Conservation (phyloP, 2,888 invertebrate genomes). For the Leptura quadrifasciata region DNA sequence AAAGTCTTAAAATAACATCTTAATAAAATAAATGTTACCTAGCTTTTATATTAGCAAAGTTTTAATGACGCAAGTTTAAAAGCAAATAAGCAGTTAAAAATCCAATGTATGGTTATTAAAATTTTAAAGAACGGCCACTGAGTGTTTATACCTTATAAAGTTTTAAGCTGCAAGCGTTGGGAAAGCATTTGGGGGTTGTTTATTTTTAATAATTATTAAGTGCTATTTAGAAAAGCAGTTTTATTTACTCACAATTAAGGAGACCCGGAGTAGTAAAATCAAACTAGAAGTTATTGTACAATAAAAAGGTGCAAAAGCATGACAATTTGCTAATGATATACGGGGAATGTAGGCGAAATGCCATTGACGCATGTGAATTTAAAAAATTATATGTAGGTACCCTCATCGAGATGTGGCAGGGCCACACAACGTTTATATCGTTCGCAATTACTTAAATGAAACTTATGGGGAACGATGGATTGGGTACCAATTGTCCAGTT, state of each 20-base stretch:
- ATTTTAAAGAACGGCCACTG: slow-evolving; percentile 40
- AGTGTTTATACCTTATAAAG: slow-evolving; percentile 33
- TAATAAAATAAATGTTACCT: slow-evolving; percentile 31
- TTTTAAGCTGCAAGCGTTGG: slow-evolving; percentile 19
- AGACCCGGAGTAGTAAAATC: neutral
- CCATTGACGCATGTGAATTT: too few relatives aligned
- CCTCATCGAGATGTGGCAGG: too few relatives aligned
- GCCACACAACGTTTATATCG: too few relatives aligned
- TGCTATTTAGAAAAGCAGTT: slow-evolving; percentile 23
- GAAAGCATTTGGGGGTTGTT: neutral
- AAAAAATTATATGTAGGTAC: too few relatives aligned
- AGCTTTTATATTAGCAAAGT: slow-evolving; percentile 38
- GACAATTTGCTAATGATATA: too few relatives aligned
- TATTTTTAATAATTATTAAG: slow-evolving; percentile 13
- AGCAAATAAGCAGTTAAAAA: slow-evolving; percentile 45
- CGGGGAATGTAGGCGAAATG: too few relatives aligned
- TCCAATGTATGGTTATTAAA: slow-evolving; percentile 46
- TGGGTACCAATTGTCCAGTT: too few relatives aligned
- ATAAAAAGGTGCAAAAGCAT: too few relatives aligned
- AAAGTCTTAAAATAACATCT: slow-evolving; percentile 10
- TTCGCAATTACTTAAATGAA: too few relatives aligned
- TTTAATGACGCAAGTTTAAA: slow-evolving; percentile 43
- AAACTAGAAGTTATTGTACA: too few relatives aligned
- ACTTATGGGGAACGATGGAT: too few relatives aligned
- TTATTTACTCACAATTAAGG: slow-evolving; percentile 8